phyloP scores from a whole-genome alignment of 2,888 invertebrate genomes.

The Creontiades dilutus region DNA sequence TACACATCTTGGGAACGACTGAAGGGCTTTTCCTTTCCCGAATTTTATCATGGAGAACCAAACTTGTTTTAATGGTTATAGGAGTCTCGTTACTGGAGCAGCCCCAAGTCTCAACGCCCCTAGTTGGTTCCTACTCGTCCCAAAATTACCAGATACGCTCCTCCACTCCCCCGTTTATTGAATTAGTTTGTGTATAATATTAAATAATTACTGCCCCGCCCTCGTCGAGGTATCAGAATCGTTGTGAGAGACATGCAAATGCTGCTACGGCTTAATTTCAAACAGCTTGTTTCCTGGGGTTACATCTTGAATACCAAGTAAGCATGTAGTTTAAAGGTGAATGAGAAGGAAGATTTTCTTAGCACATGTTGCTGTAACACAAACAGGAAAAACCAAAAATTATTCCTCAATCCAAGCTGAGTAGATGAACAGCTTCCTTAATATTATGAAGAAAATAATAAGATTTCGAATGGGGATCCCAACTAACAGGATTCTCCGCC shows the following conservation, averaged over 20 bases:
- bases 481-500: no score
- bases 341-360: not conserved
- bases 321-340: not conserved
- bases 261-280: not conserved
- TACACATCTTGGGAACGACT: no score
- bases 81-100: constrained; percentile 35
- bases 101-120: not conserved
- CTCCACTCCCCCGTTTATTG: constrained; percentile 3
- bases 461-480: no score
- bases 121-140: not conserved
- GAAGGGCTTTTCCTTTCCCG: not conserved
- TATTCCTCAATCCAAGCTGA: no score
- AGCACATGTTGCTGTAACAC: not conserved
- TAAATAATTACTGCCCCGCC: constrained; percentile 1
- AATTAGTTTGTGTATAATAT: constrained; percentile 34
- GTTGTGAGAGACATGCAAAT: constrained; percentile 3
- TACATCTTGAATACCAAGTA: constrained; percentile 10
- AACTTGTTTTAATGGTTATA: constrained; percentile 28
- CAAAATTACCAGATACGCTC: constrained; percentile 11
- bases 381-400: not conserved
- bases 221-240: not conserved
- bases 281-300: not conserved
- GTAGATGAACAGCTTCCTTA: no score
- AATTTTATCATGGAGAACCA: not conserved
- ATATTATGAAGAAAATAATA: no score